Percentiles rank a stretch among this genome's conserved stretches.
These are phyloP conservation scores for Euzetes globulus DNA, from an alignment of 2,888 invertebrate genomes.

Conservation along the genomic window DNA sequence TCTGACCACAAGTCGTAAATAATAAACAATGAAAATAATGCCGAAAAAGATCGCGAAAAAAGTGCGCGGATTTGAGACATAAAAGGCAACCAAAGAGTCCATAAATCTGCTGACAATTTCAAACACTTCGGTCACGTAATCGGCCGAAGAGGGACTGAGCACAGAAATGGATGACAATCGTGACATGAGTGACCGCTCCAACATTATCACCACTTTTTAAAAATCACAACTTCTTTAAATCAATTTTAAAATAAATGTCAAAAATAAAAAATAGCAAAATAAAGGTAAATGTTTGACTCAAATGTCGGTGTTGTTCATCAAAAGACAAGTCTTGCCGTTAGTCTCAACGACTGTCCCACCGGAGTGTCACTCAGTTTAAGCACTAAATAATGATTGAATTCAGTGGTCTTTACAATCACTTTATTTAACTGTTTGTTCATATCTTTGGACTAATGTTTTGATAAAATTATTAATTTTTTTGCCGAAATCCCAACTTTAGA, in stretches of 20 bases:
- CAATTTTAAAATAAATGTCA: neutral
- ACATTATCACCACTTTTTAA: neutral
- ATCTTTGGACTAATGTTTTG: neutral
- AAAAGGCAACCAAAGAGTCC: conserved; percentile 35
- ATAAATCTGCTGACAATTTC: conserved; percentile 27
- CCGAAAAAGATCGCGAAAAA: conserved; percentile 36
- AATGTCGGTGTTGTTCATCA: neutral
- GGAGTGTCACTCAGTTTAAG: no score
- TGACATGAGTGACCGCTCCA: neutral
- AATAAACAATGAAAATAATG: conserved; percentile 36
- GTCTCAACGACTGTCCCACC: no score
- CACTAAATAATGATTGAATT: no score
- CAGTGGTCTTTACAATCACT: neutral
- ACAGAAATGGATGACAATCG: neutral
- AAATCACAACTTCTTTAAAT: neutral
- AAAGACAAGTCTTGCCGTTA: no score
- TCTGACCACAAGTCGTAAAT: conserved; percentile 38
- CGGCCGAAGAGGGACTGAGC: conserved; percentile 18
- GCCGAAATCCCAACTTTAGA: neutral
- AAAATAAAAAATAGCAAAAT: neutral
- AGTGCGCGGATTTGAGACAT: conserved; percentile 37
- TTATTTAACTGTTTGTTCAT: neutral
- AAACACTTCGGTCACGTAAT: conserved; percentile 23
- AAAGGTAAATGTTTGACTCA: neutral
- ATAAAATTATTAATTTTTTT: neutral